Evolutionary conservation across 2,113 vertebrate genomes (phyloP).

Genomic region (Megaceryle maxima): DNA sequence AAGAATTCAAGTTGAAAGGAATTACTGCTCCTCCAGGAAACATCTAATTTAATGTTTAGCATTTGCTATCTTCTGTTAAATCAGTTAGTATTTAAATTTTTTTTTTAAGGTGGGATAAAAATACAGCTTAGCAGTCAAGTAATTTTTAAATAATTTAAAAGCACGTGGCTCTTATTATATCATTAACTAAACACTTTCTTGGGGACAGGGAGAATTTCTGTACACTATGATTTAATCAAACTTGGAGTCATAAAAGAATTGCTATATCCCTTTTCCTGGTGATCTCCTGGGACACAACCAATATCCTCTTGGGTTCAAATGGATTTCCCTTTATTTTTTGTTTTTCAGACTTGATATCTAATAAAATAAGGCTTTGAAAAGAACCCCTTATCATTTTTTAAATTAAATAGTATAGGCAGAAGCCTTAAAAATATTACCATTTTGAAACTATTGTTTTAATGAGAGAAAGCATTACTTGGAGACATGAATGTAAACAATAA

Average conservation of each 20-base stretch:
- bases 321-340: constrained; percentile 21
- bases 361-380: not conserved
- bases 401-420: not conserved
- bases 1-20: not conserved
- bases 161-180: not conserved
- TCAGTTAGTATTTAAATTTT: not conserved
- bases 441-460: constrained; percentile 8
- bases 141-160: not conserved
- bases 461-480: not conserved
- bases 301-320: constrained; percentile 39
- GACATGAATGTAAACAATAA: constrained; percentile 1
- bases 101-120: not conserved
- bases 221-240: not conserved
- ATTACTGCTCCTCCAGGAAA: not conserved
- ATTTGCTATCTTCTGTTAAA: not conserved
- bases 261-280: not conserved
- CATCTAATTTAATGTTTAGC: not conserved
- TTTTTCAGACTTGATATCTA: constrained; percentile 8
- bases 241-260: constrained; percentile 5
- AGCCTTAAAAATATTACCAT: not conserved
- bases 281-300: not conserved
- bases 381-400: not conserved
- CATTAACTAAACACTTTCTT: constrained; percentile 3
- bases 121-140: not conserved
- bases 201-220: not conserved